These are phyloP conservation scores for Phaethon lepturus DNA, from an alignment of 2,113 vertebrate species.

Conservation along the genomic window DNA sequence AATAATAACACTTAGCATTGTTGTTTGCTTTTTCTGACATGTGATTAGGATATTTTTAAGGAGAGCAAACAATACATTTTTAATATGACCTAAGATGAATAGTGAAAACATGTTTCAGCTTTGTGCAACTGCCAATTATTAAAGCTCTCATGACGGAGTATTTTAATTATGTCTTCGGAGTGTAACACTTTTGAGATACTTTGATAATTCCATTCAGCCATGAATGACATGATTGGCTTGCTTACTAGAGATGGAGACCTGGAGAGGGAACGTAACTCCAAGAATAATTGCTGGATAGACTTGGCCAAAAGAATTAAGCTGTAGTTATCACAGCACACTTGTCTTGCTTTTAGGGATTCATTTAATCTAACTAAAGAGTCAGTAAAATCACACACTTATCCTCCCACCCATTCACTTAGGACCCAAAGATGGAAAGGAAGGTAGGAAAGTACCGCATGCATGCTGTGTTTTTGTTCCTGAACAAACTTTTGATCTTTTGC, in stretches of 20 bases:
- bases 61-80: background rate
- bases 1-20: background rate
- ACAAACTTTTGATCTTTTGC: background rate
- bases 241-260: background rate
- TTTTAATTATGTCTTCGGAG: background rate
- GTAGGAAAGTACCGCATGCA: background rate
- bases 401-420: background rate
- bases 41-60: background rate
- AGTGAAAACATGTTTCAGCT: background rate
- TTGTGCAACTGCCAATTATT: background rate
- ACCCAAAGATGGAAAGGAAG: background rate
- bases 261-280: background rate
- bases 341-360: background rate
- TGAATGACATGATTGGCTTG: background rate
- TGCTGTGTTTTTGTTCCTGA: background rate
- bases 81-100: background rate
- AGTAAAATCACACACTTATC: background rate
- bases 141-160: background rate
- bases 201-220: background rate
- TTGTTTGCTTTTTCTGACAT: background rate
- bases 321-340: background rate
- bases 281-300: background rate
- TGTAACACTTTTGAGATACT: background rate
- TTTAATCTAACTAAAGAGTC: background rate
- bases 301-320: background rate